These are phyloP conservation scores for Oligia fasciuncula DNA, from an alignment of 2,888 invertebrate species.

Conservation along the genomic window DNA sequence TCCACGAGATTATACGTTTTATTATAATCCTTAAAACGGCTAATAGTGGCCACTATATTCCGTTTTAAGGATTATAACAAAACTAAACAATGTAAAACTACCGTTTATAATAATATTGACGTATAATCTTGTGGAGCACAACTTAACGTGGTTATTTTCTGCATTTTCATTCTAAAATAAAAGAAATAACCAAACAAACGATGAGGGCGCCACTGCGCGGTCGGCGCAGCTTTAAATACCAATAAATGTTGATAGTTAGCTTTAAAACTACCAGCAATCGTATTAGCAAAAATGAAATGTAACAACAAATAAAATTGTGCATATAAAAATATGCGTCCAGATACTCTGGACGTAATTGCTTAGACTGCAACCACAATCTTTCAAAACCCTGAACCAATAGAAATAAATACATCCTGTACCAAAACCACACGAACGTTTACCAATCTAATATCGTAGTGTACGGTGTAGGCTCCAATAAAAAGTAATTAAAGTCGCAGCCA, in stretches of 20 bases:
- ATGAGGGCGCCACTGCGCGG: too few species aligned
- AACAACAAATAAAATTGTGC: not conserved
- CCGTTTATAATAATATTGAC: too few species aligned
- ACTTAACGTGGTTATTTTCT: too few species aligned
- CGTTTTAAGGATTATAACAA: too few species aligned
- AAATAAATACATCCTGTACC: conserved; percentile 16
- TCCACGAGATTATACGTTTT: too few species aligned
- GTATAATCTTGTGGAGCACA: too few species aligned
- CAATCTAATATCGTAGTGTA: conserved; percentile 68
- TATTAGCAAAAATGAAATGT: not conserved
- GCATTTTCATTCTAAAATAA: too few species aligned
- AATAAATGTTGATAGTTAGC: not conserved
- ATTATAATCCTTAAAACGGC: too few species aligned
- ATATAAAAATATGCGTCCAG: not conserved
- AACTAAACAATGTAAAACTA: too few species aligned
- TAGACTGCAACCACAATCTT: not conserved
- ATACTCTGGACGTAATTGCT: not conserved
- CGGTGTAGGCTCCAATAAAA: conserved; percentile 75
- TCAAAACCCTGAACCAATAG: conserved; percentile 5
- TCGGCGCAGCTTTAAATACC: too few species aligned
- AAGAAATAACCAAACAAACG: too few species aligned
- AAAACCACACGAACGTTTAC: conserved; percentile 38
- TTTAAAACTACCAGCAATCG: not conserved
- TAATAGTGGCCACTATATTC: too few species aligned
- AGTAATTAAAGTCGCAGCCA: conserved; percentile 80